phyloP scores from a whole-genome alignment of 2,797 vertebrate genomes.

The Cetoscarus ocellatus region DNA sequence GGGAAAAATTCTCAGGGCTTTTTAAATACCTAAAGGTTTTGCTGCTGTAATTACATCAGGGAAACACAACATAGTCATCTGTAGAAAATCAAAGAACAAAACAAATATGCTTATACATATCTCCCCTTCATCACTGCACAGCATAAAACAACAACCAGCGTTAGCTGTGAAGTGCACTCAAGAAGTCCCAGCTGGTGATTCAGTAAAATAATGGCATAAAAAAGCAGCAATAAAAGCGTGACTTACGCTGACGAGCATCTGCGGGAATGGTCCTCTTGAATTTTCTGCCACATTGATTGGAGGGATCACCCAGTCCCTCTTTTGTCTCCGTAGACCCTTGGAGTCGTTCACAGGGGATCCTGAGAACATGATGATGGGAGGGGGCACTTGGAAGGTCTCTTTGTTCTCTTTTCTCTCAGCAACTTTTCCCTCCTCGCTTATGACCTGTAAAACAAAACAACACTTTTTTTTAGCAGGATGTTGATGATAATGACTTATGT shows the following conservation, averaged over 20 bases:
- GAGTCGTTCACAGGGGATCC: slow-evolving; percentile 79
- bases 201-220: slow-evolving; percentile 42
- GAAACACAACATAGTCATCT: slow-evolving; percentile 69
- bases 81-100: slow-evolving; percentile 57
- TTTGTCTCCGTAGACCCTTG: slow-evolving; percentile 89
- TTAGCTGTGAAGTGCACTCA: slow-evolving; percentile 48
- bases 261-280: slow-evolving; percentile 94
- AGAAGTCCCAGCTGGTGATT: slow-evolving; percentile 62
- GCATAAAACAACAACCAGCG: slow-evolving; percentile 58
- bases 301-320: slow-evolving; percentile 98
- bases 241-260: slow-evolving; percentile 97
- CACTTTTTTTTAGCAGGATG: slow-evolving; percentile 29
- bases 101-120: slow-evolving; percentile 63
- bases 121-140: slow-evolving; percentile 47
- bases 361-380: slow-evolving; percentile 84
- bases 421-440: slow-evolving; percentile 69
- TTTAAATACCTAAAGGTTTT: slow-evolving; percentile 54
- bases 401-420: slow-evolving; percentile 41
- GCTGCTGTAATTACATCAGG: slow-evolving; percentile 64
- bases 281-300: slow-evolving; percentile 98
- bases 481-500: slow-evolving; percentile 29
- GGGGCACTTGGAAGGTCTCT: slow-evolving; percentile 65
- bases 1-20: slow-evolving; percentile 51
- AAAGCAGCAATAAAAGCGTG: slow-evolving; percentile 50
- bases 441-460: slow-evolving; percentile 72